Base-by-base conservation (phyloP, 2,888 invertebrate genomes). In the Epistrophe eligans region DNA sequence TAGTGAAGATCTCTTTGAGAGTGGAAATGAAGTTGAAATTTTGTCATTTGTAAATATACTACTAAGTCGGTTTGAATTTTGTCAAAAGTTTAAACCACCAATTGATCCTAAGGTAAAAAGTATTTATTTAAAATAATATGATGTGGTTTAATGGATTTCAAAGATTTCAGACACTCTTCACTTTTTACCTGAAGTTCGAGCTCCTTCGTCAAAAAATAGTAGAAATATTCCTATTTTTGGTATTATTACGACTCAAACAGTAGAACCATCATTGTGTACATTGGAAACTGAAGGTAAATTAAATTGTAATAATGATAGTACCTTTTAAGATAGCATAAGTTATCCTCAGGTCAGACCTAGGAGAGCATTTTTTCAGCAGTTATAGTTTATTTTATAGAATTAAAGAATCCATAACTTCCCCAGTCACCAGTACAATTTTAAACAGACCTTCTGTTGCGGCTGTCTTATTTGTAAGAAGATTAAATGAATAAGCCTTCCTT, bases 21-120 rank as follows among this genome's bases (percentile, higher is more conserved):
- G 95, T 89, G 96, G 95, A 0, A 95, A 95, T 1, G 95, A 96
- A 89, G 95, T 95, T 19, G 97, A 97, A 93, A 94, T 96, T 40
- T 93, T 97, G 0, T 95, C 95, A 17, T 95, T 96, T 76, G 94
- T 95, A 74, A 94, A 94, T 24, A 94, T 95, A 0, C 94, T 96
- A 5, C 92, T 96, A 5, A 95, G 94, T 9, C 95, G 96, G 62
- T 93, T 97, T 88, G 95, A 96, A 90, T 93, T 93, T 84, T 96
- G 93, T 91, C 93, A 94, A 19, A 95, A 95, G 89, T 93, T 94
- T 43, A 94, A 93, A 88, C 91, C 93, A 9, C 93, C 95, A 0
- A 91, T 89, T 88, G 93, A 93, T 89, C 90, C 91, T 10, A 92
- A 92, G 90, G 92, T 92, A 82, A 77, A 13, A 15, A 38, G 13